Evolutionary conservation across 2,888 invertebrate genomes (phyloP), one percentile per base, ranked within the genome.

Genomic region (Stratiomys singularior): DNA sequence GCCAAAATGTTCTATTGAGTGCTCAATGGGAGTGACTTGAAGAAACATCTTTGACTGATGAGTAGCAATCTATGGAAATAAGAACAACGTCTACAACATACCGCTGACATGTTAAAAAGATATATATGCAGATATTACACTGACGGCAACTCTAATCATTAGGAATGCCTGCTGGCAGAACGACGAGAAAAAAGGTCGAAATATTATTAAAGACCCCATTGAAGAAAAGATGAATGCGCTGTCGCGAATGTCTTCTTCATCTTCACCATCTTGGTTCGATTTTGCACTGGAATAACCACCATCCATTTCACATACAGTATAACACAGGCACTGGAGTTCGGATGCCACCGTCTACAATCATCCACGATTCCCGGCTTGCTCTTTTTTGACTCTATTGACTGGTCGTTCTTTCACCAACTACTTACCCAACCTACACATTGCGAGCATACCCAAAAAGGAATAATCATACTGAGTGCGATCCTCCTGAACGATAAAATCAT

Each of bases 191-290:
- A 69, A 69, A 69, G n/a, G 47, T 46, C 69, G 47, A 69, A 69
- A 69, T 69, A 69, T 69, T 69, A 72, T 72, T 72, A 74, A 74
- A 74, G 74, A 74, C 74, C 74, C 74, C 74, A 74, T 74, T 74
- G 74, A 74, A 60, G 74, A 74, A 74, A 74, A 74, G 74, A 74
- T 60, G 74, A 74, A 74, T 74, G 74, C 37, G 58, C 74, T 74
- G 74, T 74, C 74, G 74, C 60, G 60, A 58, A 30, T 74, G 37
- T 37, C 60, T 21, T 23, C 71, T 74, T 74, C 60, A 56, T 52
- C 28, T 72, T 56, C 56, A 15, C 28, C 71, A 28, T 25, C 56
- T 30, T 28, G 27, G 66, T 66, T 66, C 37, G 66, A 47, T 47
- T 69, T 46, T 47, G 23, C 46, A 46, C 47, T 11, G 44, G 37